Evolutionary conservation across 2,888 invertebrate genomes (phyloP), one percentile per base, ranked within the genome.

Genomic region (Drosophila paramelanica): DNA sequence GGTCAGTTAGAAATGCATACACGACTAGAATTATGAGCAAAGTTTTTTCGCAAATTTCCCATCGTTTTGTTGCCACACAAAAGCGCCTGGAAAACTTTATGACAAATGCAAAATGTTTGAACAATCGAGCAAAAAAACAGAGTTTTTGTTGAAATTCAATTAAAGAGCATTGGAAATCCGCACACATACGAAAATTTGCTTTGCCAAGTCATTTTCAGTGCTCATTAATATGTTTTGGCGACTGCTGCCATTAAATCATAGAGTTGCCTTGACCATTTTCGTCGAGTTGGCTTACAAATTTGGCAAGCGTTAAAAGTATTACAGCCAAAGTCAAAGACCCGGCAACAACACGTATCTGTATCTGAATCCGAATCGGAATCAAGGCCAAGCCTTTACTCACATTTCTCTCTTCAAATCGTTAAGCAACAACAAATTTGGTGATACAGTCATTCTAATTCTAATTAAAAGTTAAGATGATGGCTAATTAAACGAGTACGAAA

Each of bases 221-320:
- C 76, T 81, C 79, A 81, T 81, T 85, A 82, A 85, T 66, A 85
- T 82, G 68, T 77, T 53, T 42, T 33, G 65, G 51, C 52, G 61
- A 43, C 45, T 71, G 57, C 75, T 43, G 69, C 79, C 77, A 81
- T 77, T 81, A 81, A 79, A 56, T 84, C 81, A 81, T 77, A 67
- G 68, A 47, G 75, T 52, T 62, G 81, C 67, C 70, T 79, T 81
- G 77, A 62, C 79, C 82, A 81, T 79, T 70, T 68, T 56, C 13
- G 67, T 11, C 55, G 36, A 67, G 33, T 61, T 73, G 46, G 47
- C 52, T 8, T 31, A 38, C 55, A 10, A 43, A 33, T 67, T 73
- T 69, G 73, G 73, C 73, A 62, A 62, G 73, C 52, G 57, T 46
- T 61, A 50, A 67, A 73, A 57, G 57, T 58, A 67, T 41, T 33